Percentiles rank a stretch among this genome's conserved stretches.
Evolutionary conservation across 1,140 invertebrate genomes (phyloP).

Genomic region (Zaprionus capensis): DNA sequence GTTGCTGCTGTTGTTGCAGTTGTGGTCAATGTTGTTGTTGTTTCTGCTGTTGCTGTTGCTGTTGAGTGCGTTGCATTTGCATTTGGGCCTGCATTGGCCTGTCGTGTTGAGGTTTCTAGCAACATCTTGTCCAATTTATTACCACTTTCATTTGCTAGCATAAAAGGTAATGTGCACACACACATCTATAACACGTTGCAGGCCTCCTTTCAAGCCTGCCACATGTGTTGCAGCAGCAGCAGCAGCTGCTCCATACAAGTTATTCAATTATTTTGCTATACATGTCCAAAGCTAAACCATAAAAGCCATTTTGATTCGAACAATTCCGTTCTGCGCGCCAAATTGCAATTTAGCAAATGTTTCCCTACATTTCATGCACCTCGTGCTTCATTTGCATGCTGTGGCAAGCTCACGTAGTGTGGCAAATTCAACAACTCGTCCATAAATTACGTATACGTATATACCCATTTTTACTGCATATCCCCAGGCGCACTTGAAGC

Average conservation of each 20-base stretch:
- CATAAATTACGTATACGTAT: slow-evolving; percentile 54
- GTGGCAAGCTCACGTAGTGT: no score
- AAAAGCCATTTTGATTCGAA: slow-evolving; percentile 32
- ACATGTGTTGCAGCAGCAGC: not conserved
- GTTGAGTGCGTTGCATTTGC: slow-evolving; percentile 69
- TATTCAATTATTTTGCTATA: slow-evolving; percentile 67
- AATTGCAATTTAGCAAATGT: slow-evolving; percentile 5
- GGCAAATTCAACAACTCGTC: slow-evolving; percentile 31
- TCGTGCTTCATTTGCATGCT: not conserved
- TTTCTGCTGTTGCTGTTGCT: slow-evolving; percentile 28
- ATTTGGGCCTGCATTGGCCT: slow-evolving; percentile 57
- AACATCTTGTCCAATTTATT: slow-evolving; percentile 84
- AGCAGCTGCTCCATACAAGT: slow-evolving; percentile 18
- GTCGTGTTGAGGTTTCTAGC: slow-evolving; percentile 81
- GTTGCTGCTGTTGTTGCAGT: slow-evolving; percentile 8
- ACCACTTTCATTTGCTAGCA: slow-evolving; percentile 83
- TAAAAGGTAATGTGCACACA: slow-evolving; percentile 69
- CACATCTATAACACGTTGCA: slow-evolving; percentile 76
- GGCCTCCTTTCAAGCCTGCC: slow-evolving; percentile 32
- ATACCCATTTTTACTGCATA: slow-evolving; percentile 73
- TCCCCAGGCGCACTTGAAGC: slow-evolving; percentile 69
- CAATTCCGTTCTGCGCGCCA: not conserved
- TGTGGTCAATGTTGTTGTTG: slow-evolving; percentile 36
- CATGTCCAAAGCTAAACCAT: slow-evolving; percentile 16
- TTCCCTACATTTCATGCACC: not conserved